These are phyloP conservation scores for Pantelozetes paolii DNA, from an alignment of 2,888 invertebrate genomes.

Conservation along the genomic window DNA sequence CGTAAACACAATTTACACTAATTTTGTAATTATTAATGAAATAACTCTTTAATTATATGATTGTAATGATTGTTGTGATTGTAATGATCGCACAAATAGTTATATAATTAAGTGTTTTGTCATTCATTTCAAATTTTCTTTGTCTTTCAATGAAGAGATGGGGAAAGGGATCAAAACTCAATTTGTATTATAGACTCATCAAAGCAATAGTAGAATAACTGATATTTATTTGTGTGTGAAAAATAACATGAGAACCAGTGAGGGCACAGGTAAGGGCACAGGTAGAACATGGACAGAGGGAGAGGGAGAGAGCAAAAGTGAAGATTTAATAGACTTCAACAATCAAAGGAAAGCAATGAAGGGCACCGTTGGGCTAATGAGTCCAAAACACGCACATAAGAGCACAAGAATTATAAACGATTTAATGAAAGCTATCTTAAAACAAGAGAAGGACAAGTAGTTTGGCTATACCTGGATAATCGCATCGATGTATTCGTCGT, in stretches of 20 bases:
- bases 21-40: constrained; percentile 4
- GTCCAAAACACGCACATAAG: constrained; percentile 16
- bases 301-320: neutral
- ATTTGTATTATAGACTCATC: no score
- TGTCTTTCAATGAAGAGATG: no score
- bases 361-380: constrained; percentile 26
- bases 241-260: neutral
- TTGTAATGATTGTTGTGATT: no score
- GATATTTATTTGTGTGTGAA: no score
- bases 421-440: neutral
- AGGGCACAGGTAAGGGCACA: neutral
- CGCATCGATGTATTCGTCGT: constrained; percentile 90
- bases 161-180: no score
- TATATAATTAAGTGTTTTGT: constrained; percentile 20
- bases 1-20: constrained; percentile 1
- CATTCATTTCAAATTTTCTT: no score
- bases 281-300: neutral
- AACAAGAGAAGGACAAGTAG: neutral
- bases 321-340: neutral
- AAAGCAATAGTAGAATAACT: no score
- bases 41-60: constrained; percentile 19
- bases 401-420: no score
- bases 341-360: neutral
- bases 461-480: constrained; percentile 70
- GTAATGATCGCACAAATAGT: neutral